Conservation (phyloP, 2,888 invertebrate genomes). For the Vesta saturnalis region DNA sequence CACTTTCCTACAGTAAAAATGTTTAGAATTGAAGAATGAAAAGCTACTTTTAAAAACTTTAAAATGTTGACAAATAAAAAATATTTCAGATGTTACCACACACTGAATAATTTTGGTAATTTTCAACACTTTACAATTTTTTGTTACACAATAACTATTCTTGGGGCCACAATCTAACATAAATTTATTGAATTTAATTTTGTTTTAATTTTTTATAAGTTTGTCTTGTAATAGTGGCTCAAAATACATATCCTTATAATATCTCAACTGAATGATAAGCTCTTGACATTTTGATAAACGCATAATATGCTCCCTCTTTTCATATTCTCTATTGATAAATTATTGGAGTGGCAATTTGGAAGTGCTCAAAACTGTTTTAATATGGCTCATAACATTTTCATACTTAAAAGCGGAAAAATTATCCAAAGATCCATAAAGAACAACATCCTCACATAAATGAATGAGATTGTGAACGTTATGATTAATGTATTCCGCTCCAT, state of each 20-base stretch:
- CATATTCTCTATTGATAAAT: slow-evolving; percentile 8
- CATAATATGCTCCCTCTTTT: background rate
- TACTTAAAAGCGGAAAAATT: slow-evolving; percentile 8
- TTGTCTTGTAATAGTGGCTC: background rate
- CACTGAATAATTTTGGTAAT: slow-evolving; percentile 2
- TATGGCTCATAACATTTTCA: background rate
- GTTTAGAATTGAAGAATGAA: background rate
- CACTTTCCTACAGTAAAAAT: background rate
- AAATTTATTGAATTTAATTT: background rate
- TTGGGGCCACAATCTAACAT: background rate
- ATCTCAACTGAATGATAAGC: background rate
- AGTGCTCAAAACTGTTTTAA: background rate
- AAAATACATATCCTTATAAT: background rate
- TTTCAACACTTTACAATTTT: background rate
- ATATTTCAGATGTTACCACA: background rate
- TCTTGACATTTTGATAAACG: background rate
- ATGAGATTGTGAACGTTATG: slow-evolving; percentile 6
- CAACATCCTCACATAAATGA: slow-evolving; percentile 4
- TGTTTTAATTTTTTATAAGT: background rate
- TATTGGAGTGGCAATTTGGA: background rate
- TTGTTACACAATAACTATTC: background rate
- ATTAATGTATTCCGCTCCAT: background rate
- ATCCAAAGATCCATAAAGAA: background rate
- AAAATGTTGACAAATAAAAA: background rate
- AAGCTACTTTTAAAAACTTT: background rate